Conservation (phyloP, 2,888 invertebrate genomes). For the Drosophila buzzatii region DNA sequence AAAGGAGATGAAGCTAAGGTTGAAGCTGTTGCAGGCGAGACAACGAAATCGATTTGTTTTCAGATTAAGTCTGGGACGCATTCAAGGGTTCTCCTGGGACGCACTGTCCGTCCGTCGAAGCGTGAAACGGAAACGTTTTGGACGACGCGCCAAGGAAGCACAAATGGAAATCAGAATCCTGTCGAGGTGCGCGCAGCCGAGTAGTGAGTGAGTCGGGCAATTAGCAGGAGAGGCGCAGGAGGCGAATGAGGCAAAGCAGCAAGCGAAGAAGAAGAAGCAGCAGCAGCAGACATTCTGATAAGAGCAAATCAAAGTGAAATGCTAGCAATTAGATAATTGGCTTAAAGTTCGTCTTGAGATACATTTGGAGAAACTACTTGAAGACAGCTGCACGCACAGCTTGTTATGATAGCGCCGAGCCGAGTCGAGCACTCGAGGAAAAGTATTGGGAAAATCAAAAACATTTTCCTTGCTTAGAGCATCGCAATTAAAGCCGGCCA, state of each 20-base stretch:
- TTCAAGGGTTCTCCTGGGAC: constrained; percentile 55
- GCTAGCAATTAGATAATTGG: constrained; percentile 83
- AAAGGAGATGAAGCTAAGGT: neutral
- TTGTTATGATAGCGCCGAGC: constrained; percentile 28
- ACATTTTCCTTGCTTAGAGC: constrained; percentile 13
- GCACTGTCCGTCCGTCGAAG: constrained; percentile 49
- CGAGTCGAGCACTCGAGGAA: constrained; percentile 24
- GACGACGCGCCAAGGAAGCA: constrained; percentile 69
- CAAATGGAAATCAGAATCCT: constrained; percentile 70
- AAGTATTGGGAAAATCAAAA: constrained; percentile 1
- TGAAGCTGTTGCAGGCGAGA: constrained; percentile 35
- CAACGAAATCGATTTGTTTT: constrained; percentile 82
- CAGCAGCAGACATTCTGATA: constrained; percentile 49
- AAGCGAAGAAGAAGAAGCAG: neutral
- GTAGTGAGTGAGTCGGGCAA: constrained; percentile 37
- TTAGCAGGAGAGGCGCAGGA: constrained; percentile 27
- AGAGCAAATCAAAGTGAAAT: constrained; percentile 72
- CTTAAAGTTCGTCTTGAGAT: constrained; percentile 54
- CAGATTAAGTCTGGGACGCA: constrained; percentile 78
- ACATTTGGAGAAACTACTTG: constrained; percentile 6
- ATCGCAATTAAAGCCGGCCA: constrained; percentile 35
- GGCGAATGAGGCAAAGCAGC: no score
- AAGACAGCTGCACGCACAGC: constrained; percentile 36
- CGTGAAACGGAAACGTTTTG: constrained; percentile 73
- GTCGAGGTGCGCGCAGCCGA: constrained; percentile 22